Base-by-base conservation (phyloP, 2,888 invertebrate species). In the Orthosia gothica region DNA sequence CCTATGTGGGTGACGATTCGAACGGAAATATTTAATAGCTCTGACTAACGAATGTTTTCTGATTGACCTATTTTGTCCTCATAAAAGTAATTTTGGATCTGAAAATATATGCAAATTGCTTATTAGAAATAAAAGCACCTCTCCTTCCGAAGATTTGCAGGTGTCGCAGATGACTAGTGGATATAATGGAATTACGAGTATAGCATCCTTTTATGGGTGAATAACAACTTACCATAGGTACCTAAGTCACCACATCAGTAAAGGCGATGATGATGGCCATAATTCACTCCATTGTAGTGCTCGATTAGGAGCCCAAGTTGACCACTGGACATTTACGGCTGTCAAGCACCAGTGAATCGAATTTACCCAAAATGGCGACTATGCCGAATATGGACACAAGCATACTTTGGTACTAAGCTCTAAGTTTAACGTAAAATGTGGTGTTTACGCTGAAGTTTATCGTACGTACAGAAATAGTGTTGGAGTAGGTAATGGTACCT, bases 401-500 rank as follows among this genome's bases (percentile, higher is more conserved):
- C 58, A 15, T 26, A 58, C 18, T 52, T 65, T 63, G 13, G 52
- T 20, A 54, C 32, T 40, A 12, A 63, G 45, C 55, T 50, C 16
- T 20, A 9, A 66, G 23, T 18, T 75, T 0, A 40, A 64, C n/a
- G 45, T 68, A 64, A 75, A 58, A 52, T 66, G 70, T 70, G 54
- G 45, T 55, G 50, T 81, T 59, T 59, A 57, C 67, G 68, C 20
- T 13, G 7, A 57, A 77, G 71, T 40, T 45, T 20, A 55, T 73
- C 23, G 65, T 66, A 26, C 26, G 3, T 32, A 40, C 47, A 47
- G 54, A 72, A 79, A 50, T 64, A 32, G 26, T 63, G 58, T 76
- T 69, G 81, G 68, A 75, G 23, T 79, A 81, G 81, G 79, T 79
- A 76, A 77, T 79, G 74, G 62, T 54, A 57, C 11, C 16, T 58